Conservation (phyloP, 2,888 invertebrate genomes). For the Oscheius onirici region DNA sequence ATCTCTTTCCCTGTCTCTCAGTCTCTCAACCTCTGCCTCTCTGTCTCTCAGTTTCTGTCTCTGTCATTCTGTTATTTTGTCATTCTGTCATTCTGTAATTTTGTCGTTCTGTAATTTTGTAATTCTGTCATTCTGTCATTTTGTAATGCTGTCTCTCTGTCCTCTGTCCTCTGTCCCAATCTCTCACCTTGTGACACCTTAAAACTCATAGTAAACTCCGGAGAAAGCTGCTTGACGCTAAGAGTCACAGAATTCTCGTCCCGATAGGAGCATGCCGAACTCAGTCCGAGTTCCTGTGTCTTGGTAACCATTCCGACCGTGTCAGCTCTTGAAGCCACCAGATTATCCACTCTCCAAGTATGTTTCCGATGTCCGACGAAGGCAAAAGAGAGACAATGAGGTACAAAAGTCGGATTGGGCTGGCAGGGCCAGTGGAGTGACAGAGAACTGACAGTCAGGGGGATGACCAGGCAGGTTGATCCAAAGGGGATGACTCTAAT, state of each 20-base stretch:
- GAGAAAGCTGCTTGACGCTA: conserved; percentile 9
- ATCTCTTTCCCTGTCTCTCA: too few relatives aligned
- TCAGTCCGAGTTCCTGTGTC: background rate
- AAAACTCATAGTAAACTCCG: conserved; percentile 16
- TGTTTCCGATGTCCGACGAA: background rate
- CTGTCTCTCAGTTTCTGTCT: too few relatives aligned
- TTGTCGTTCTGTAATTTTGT: too few relatives aligned
- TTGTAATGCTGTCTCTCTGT: too few relatives aligned
- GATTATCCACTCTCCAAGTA: conserved; percentile 20
- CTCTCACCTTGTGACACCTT: conserved; percentile 18
- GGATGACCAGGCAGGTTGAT: conserved; percentile 21
- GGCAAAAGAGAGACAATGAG: conserved; percentile 14
- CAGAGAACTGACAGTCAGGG: background rate
- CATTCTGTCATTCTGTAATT: background rate
- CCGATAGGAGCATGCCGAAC: conserved; percentile 7
- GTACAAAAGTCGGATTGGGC: background rate
- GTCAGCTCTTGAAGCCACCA: background rate
- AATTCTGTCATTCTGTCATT: too few relatives aligned
- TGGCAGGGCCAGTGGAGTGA: conserved; percentile 29
- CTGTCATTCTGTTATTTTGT: too few relatives aligned
- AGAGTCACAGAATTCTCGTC: background rate
- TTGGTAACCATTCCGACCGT: background rate
- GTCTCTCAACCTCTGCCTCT: too few relatives aligned
- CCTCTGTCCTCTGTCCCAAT: too few relatives aligned
- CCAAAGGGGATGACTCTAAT: conserved; percentile 23